Evolutionary conservation across 2,888 invertebrate genomes (phyloP).

Genomic region (Leptopilina drosophilae): DNA sequence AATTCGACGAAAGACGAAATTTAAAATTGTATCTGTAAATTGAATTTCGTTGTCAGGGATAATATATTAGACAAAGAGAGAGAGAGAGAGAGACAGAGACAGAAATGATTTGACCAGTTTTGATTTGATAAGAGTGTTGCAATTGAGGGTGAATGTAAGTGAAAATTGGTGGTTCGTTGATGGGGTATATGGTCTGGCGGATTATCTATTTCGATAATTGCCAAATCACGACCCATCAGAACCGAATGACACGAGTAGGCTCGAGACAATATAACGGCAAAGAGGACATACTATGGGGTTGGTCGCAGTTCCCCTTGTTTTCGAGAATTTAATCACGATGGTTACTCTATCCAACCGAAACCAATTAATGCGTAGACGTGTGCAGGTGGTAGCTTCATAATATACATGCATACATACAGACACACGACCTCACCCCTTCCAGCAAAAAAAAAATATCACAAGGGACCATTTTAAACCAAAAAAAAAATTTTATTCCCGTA

Average conservation of each 20-base stretch:
- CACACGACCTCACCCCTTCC: not conserved
- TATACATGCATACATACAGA: not conserved
- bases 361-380: constrained; percentile 69
- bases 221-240: constrained; percentile 42
- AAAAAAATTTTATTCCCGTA: too few relatives aligned
- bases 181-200: constrained; percentile 28
- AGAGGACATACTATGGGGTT: constrained; percentile 45
- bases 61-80: not conserved
- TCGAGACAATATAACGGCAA: constrained; percentile 56
- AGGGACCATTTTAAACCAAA: too few relatives aligned
- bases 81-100: too few relatives aligned
- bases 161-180: constrained; percentile 28
- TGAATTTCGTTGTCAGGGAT: too few relatives aligned
- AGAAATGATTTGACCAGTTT: not conserved
- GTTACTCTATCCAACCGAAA: constrained; percentile 69
- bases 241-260: constrained; percentile 44
- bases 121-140: constrained; percentile 21
- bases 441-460: not conserved
- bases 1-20: not conserved
- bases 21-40: not conserved
- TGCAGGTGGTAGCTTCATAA: constrained; percentile 45
- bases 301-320: constrained; percentile 58
- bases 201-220: constrained; percentile 39
- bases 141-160: constrained; percentile 28
- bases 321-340: constrained; percentile 69